Percentiles rank a stretch among this genome's conserved stretches.
Evolutionary conservation across 2,797 vertebrate species (phyloP).

Genomic region (Semaprochilodus insignis): DNA sequence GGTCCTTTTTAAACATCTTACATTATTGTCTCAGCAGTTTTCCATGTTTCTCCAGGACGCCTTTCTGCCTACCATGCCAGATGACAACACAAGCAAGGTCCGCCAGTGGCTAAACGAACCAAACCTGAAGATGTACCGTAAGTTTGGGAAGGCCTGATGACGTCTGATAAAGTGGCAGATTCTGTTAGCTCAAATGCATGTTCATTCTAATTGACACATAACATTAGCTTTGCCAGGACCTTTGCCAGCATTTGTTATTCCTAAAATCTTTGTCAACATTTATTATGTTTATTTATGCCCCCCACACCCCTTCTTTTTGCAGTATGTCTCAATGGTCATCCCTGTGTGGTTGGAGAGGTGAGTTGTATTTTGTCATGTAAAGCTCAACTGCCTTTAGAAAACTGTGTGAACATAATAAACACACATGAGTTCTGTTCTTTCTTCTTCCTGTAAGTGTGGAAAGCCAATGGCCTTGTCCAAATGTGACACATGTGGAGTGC

Average conservation of each 20-base stretch:
- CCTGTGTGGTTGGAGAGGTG: conserved; percentile 69
- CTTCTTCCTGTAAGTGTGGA: conserved; percentile 70
- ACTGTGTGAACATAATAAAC: too few species aligned
- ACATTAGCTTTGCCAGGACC: background rate
- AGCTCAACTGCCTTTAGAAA: too few species aligned
- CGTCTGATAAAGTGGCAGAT: background rate
- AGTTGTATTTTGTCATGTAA: conserved; percentile 11
- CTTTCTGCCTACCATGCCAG: conserved; percentile 80
- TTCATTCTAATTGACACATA: background rate
- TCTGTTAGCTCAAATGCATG: background rate
- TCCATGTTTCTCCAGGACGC: conserved; percentile 53
- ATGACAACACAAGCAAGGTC: conserved; percentile 69
- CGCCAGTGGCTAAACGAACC: background rate
- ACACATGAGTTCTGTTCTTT: background rate
- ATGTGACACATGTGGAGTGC: conserved; percentile 67
- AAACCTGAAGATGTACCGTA: conserved; percentile 58
- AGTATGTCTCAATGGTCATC: conserved; percentile 73
- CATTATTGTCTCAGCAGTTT: background rate
- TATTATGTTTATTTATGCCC: too few species aligned
- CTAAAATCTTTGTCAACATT: too few species aligned
- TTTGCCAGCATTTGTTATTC: background rate
- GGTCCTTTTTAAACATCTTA: too few species aligned
- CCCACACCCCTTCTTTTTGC: background rate
- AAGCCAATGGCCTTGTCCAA: background rate
- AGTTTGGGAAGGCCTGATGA: conserved; percentile 46